Percentiles rank a stretch among this genome's conserved stretches.
Evolutionary conservation across 2,113 vertebrate species (phyloP).

Genomic region (Fukomys damarensis): DNA sequence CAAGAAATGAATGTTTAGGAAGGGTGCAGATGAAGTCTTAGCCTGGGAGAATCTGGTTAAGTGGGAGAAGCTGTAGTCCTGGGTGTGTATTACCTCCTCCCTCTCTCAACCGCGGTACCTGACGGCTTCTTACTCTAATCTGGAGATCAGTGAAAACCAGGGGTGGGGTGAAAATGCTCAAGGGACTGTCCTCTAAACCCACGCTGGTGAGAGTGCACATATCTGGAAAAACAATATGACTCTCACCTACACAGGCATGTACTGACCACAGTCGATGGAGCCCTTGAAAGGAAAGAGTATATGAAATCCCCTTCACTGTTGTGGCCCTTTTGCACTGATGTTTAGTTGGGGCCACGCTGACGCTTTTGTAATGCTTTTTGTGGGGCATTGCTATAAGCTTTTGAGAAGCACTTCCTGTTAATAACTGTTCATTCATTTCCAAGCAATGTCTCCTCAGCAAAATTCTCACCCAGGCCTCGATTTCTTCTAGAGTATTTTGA

Average conservation of each 20-base stretch:
- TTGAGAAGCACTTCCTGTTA: conserved; percentile 36
- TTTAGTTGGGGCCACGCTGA: background rate
- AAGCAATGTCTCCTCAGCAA: background rate
- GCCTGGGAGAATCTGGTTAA: background rate
- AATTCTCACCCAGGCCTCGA: background rate
- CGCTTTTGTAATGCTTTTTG: background rate
- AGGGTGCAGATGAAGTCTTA: background rate
- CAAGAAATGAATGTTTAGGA: background rate
- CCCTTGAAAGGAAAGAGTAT: background rate
- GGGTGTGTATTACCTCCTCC: background rate
- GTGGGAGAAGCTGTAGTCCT: background rate
- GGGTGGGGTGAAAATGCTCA: background rate
- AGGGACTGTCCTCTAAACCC: background rate
- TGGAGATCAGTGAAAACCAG: background rate
- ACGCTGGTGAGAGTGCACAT: background rate
- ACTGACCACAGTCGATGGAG: background rate
- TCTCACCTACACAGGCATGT: background rate
- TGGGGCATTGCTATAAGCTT: background rate
- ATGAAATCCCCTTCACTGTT: background rate
- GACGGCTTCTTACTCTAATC: background rate
- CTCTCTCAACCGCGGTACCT: background rate
- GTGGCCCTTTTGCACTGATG: background rate
- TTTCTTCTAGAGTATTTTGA: background rate
- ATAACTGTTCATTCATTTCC: conserved; percentile 32
- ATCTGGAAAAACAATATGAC: background rate